Percentiles rank a stretch among this genome's conserved stretches.
phyloP scores from a whole-genome alignment of 2,888 invertebrate genomes.

The Melanargia galathea region DNA sequence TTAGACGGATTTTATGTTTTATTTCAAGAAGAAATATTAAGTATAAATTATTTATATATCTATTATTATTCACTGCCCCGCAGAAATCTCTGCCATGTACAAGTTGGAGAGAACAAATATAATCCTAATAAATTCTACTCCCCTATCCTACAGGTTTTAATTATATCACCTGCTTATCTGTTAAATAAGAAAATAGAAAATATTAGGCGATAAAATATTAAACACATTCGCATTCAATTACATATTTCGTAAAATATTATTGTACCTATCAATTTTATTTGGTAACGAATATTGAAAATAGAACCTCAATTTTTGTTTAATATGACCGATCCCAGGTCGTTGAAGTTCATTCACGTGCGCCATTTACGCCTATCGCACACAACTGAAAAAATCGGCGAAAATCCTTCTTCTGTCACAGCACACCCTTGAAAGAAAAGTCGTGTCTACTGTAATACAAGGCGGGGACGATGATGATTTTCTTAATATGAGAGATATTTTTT shows the following conservation, averaged over 20 bases:
- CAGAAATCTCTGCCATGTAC: too few relatives aligned
- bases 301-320: neutral
- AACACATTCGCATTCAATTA: conserved; percentile 1
- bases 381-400: neutral
- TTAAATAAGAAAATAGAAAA: neutral
- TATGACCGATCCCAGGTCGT: conserved; percentile 5
- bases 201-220: conserved; percentile 5
- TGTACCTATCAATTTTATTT: conserved; percentile 10
- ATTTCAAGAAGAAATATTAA: too few relatives aligned
- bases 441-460: too few relatives aligned
- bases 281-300: conserved; percentile 18
- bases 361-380: neutral
- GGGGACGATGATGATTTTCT: too few relatives aligned
- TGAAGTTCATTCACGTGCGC: conserved; percentile 10
- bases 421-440: too few relatives aligned
- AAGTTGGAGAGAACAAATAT: too few relatives aligned
- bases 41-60: too few relatives aligned
- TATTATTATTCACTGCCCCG: too few relatives aligned
- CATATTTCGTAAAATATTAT: conserved; percentile 9
- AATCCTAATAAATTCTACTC: neutral
- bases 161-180: neutral
- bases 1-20: too few relatives aligned
- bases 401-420: too few relatives aligned
- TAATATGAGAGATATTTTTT: too few relatives aligned
- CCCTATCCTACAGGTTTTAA: neutral